Percentiles rank a stretch among this genome's conserved stretches.
phyloP scores from a whole-genome alignment of 2,888 invertebrate species.

The Eilema caniola region DNA sequence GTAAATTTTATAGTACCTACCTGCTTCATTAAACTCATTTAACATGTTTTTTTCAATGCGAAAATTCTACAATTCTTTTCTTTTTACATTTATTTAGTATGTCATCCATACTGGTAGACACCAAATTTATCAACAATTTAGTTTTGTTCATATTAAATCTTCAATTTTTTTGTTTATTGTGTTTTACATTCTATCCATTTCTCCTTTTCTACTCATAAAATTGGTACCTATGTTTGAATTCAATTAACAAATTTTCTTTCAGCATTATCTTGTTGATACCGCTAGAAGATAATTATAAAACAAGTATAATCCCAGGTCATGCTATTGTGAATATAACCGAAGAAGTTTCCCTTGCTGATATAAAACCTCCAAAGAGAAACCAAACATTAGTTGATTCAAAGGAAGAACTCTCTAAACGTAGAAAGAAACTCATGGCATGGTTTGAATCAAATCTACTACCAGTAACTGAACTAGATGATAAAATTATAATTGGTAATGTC shows the following conservation, averaged over 20 bases:
- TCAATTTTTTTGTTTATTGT: too few species aligned
- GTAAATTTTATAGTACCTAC: conserved; percentile 53
- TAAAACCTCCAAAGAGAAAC: conserved; percentile 54
- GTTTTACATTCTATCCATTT: too few species aligned
- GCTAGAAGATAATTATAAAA: conserved; percentile 58
- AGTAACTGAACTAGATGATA: conserved; percentile 66
- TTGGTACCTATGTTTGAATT: background rate
- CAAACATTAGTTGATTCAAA: conserved; percentile 24
- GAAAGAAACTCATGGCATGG: conserved; percentile 69
- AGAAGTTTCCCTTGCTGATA: conserved; percentile 37
- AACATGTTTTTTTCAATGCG: too few species aligned
- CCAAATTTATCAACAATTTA: background rate
- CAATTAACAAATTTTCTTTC: conserved; percentile 51
- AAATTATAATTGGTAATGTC: conserved; percentile 71
- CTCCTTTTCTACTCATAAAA: too few species aligned
- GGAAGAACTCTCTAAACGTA: conserved; percentile 56
- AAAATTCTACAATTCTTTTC: too few species aligned
- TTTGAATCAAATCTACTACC: conserved; percentile 71
- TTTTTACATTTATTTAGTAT: too few species aligned
- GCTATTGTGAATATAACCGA: conserved; percentile 64
- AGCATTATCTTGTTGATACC: conserved; percentile 72
- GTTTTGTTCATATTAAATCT: too few species aligned
- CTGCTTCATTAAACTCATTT: too few species aligned
- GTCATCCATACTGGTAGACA: too few species aligned
- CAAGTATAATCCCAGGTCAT: conserved; percentile 73